Evolutionary conservation across 2,797 vertebrate species (phyloP), one percentile per base, ranked within the genome.

Genomic region (Nothura maculosa): DNA sequence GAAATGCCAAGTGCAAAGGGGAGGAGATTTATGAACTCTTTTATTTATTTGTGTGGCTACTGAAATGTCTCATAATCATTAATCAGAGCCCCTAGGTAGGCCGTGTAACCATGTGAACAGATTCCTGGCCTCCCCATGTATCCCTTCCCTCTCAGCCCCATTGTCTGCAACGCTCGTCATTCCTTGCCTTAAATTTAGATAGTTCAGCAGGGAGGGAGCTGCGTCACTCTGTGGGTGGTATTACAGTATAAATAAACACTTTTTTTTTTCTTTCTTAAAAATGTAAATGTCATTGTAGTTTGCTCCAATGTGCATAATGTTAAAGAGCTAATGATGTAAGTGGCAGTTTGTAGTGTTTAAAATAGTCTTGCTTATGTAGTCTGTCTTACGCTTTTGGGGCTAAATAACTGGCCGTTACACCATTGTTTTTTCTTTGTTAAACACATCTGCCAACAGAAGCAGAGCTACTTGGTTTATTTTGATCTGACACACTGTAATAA

Each of bases 391-490:
- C 1, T 1, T 9, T 93, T 88, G 82, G 68, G 88, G 74, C 74
- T 50, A 78, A 86, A 58, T 86, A 83, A 64, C 78, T 92, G 91
- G 91, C 88, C 34, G 38, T 58, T 85, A 73, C 66, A 55, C 68
- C 38, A 48, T 69, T 80, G 45, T 75, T 88, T 88, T 67, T 55
- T 62, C 83, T 87, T 89, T 90, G 92, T 90, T 81, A 72, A 93
- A 88, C 0, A 1, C 38, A 61, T 95, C 84, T 93, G 75, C 74
- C 87, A 36, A 8, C 81, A 85, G 64, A 85, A 91, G 83, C 61
- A 87, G 72, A 85, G 63, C 50, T 62, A 64, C 67, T 85, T 83
- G 70, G 91, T 92, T 92, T 92, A 79, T 93, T 94, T 94, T 3
- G 2, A 62, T 93, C 78, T 92, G 68, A 48, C 62, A 42, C 77